Conservation (phyloP, 2,797 vertebrate genomes). For the Coranthus polyacanthus region DNA sequence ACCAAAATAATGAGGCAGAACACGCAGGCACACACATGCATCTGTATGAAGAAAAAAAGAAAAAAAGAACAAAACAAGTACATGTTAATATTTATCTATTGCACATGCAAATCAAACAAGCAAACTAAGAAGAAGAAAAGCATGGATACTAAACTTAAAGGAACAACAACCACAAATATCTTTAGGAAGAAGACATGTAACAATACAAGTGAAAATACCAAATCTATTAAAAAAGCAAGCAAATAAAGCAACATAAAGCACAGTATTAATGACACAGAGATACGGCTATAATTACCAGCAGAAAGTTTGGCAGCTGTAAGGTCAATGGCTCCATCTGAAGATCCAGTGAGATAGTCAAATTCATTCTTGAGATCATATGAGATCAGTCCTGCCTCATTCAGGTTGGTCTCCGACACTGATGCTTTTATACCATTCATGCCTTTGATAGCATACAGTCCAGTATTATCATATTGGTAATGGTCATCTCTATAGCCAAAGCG, state of each 20-base stretch:
- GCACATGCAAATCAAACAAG: constrained; percentile 75
- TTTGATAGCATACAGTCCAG: constrained; percentile 86
- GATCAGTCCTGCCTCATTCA: constrained; percentile 90
- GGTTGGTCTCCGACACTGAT: constrained; percentile 92
- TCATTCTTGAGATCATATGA: constrained; percentile 92
- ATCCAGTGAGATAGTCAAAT: constrained; percentile 89
- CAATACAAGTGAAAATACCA: constrained; percentile 8
- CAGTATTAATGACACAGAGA: constrained; percentile 60
- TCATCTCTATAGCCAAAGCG: constrained; percentile 91
- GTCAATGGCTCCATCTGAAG: constrained; percentile 92
- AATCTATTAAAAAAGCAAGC: constrained; percentile 12
- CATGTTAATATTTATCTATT: constrained; percentile 73
- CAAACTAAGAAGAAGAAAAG: neutral
- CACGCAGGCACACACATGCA: constrained; percentile 97
- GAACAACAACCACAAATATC: constrained; percentile 31
- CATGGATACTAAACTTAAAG: constrained; percentile 41
- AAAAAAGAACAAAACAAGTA: constrained; percentile 74
- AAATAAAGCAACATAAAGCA: constrained; percentile 62
- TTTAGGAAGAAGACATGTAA: neutral
- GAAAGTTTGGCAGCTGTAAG: constrained; percentile 94
- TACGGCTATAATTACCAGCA: constrained; percentile 90
- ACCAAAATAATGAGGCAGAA: constrained; percentile 91
- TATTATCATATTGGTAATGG: constrained; percentile 89
- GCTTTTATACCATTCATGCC: constrained; percentile 91
- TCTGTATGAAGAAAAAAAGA: constrained; percentile 89